Percentiles rank a stretch among this genome's conserved stretches.
phyloP scores from a whole-genome alignment of 2,113 vertebrate species.

The cattle (Bos taurus) region DNA sequence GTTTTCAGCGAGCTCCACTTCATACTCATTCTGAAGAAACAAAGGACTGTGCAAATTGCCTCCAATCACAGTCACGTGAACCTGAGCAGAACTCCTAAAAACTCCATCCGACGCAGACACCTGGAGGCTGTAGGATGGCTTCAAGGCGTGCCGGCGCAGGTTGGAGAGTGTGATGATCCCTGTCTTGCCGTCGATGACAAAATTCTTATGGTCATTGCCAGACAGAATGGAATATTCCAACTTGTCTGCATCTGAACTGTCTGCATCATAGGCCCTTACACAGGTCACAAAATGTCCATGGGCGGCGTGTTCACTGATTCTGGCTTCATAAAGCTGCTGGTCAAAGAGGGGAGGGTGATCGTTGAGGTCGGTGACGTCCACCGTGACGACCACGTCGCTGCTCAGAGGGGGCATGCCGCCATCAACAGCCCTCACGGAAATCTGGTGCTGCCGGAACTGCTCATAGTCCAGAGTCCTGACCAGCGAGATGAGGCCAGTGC shows the following conservation, averaged over 20 bases:
- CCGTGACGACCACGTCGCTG: constrained; percentile 83
- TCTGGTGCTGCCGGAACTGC: constrained; percentile 82
- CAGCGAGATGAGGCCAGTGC: constrained; percentile 88
- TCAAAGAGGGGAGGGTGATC: constrained; percentile 93
- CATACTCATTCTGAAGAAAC: constrained; percentile 92
- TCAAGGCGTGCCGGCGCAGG: constrained; percentile 84
- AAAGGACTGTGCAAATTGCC: constrained; percentile 93
- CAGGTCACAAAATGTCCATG: constrained; percentile 93
- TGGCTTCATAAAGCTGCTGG: constrained; percentile 87
- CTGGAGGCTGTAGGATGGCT: constrained; percentile 86
- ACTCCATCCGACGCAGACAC: constrained; percentile 95
- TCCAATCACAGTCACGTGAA: constrained; percentile 86
- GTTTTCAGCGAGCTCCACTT: constrained; percentile 94
- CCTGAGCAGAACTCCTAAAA: constrained; percentile 90
- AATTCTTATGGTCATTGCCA: constrained; percentile 94
- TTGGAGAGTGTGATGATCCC: constrained; percentile 91
- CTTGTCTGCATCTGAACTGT: constrained; percentile 85
- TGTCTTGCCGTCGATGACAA: constrained; percentile 87
- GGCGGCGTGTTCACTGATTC: constrained; percentile 88
- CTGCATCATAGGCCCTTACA: constrained; percentile 93
- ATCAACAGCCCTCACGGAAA: constrained; percentile 89
- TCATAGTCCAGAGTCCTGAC: constrained; percentile 90
- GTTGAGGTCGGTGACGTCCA: constrained; percentile 92
- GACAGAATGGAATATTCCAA: constrained; percentile 92
- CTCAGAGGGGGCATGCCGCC: constrained; percentile 93